Conservation (phyloP, 2,113 vertebrate genomes). For the Sebastes schlegelii region DNA sequence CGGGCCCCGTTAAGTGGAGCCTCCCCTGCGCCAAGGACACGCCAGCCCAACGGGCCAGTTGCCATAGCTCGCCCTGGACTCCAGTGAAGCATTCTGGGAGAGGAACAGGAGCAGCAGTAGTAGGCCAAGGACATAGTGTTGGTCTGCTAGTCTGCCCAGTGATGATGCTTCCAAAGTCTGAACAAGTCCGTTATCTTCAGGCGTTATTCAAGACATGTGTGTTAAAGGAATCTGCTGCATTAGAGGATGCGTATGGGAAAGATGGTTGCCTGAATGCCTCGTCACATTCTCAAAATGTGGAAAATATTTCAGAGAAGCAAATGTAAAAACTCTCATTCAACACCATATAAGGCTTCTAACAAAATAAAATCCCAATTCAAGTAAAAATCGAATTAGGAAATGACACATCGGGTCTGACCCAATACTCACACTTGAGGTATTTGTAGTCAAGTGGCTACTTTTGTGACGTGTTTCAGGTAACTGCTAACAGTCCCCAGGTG, state of each 20-base stretch:
- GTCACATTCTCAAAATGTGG: background rate
- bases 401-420: too few species aligned
- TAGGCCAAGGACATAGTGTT: conserved; percentile 42
- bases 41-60: conserved; percentile 54
- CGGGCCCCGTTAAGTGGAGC: conserved; percentile 64
- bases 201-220: conserved; percentile 7
- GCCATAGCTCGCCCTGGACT: conserved; percentile 54
- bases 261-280: background rate
- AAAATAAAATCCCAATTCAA: too few species aligned
- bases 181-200: conserved; percentile 14
- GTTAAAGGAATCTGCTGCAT: background rate
- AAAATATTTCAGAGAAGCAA: background rate
- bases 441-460: too few species aligned
- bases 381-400: too few species aligned
- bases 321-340: background rate
- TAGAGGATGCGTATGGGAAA: background rate
- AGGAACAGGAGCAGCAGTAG: conserved; percentile 30
- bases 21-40: conserved; percentile 57
- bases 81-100: conserved; percentile 68
- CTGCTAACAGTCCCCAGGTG: too few species aligned
- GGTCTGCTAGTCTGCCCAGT: background rate
- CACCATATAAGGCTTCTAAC: background rate
- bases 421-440: too few species aligned
- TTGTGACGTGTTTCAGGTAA: too few species aligned
- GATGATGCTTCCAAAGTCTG: background rate